Evolutionary conservation across 2,888 invertebrate genomes (phyloP).

Genomic region (Synanthedon formicaeformis): DNA sequence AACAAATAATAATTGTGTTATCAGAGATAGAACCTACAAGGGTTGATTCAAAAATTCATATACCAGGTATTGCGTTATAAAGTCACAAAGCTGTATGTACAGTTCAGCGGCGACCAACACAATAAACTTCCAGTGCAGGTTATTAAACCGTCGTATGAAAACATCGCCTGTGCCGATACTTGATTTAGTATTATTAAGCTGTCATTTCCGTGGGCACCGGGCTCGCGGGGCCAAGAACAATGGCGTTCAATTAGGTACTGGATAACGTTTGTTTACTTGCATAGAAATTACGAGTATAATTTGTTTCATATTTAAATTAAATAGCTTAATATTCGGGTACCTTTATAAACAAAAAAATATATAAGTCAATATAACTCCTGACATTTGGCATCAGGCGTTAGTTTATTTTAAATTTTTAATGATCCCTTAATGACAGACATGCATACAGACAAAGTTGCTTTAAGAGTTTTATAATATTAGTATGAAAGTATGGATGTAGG

Average conservation of each 20-base stretch:
- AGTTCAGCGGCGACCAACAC: no score
- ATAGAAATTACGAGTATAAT: neutral
- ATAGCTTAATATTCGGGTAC: neutral
- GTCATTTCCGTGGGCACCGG: conserved; percentile 35
- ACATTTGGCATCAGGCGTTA: no score
- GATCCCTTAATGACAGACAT: no score
- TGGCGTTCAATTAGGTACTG: conserved; percentile 29
- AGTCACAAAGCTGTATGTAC: no score
- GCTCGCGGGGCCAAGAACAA: conserved; percentile 29
- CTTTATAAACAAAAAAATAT: neutral
- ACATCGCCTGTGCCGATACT: conserved; percentile 18
- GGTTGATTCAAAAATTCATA: no score
- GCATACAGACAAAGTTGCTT: no score
- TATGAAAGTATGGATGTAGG: no score
- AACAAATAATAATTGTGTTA: no score
- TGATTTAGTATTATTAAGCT: conserved; percentile 63
- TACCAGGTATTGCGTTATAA: no score
- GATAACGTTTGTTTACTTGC: neutral
- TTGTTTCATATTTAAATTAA: neutral
- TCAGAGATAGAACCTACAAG: no score
- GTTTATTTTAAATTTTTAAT: no score
- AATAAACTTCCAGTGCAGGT: neutral
- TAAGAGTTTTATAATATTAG: no score
- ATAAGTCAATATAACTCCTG: neutral
- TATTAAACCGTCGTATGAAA: neutral